A percentile compares a stretch with the other conserved stretches of the same genome.
Evolutionary conservation across 2,113 vertebrate genomes (phyloP).

Genomic region (Phoenicopterus ruber): DNA sequence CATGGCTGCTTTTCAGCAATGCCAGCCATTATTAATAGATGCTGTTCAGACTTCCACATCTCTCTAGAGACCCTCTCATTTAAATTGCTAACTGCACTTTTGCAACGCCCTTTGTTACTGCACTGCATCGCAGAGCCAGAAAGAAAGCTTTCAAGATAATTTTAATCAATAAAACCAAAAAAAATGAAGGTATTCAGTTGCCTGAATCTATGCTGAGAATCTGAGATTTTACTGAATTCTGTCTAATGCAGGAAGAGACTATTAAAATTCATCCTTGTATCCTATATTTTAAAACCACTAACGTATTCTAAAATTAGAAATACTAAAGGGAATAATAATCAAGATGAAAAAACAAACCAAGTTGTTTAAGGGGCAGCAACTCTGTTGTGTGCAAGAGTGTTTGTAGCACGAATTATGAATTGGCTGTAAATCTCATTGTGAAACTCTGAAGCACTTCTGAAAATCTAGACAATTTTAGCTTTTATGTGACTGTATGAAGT

Average conservation of each 20-base stretch:
- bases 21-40: background rate
- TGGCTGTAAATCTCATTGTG: background rate
- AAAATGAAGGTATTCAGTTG: background rate
- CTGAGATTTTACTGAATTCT: background rate
- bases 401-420: background rate
- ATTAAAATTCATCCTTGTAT: background rate
- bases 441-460: background rate
- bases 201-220: background rate
- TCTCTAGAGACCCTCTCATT: background rate
- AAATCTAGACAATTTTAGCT: background rate
- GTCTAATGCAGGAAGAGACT: background rate
- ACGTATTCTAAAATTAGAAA: background rate
- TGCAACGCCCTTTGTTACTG: background rate
- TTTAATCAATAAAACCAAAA: background rate
- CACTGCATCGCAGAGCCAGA: background rate
- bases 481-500: background rate
- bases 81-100: background rate
- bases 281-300: background rate
- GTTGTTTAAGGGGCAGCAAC: background rate
- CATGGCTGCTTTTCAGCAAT: background rate
- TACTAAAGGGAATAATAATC: background rate
- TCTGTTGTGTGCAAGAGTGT: background rate
- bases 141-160: background rate
- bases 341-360: background rate
- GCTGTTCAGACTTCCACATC: background rate